Conservation (phyloP, 2,113 vertebrate species). For the Polyodon spathula region DNA sequence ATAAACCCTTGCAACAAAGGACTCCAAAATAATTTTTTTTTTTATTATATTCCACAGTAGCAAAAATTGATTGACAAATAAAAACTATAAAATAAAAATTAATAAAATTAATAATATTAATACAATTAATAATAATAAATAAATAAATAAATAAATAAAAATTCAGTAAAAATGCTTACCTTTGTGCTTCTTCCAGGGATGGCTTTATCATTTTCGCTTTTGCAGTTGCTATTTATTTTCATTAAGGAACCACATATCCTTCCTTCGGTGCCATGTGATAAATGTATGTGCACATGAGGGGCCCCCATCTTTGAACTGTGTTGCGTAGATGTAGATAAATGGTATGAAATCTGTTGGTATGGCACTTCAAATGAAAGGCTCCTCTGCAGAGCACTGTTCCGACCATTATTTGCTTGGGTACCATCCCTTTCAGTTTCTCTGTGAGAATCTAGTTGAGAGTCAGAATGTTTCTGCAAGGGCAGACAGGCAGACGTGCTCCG, state of each 20-base stretch:
- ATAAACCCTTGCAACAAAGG: too few relatives aligned
- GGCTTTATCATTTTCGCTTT: conserved; percentile 37
- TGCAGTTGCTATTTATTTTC: conserved; percentile 42
- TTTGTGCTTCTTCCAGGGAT: conserved; percentile 43
- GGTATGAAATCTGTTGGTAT: conserved; percentile 64
- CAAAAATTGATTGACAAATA: too few relatives aligned
- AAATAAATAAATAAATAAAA: too few relatives aligned
- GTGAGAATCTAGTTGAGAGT: conserved; percentile 31
- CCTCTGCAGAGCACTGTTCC: conserved; percentile 67
- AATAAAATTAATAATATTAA: too few relatives aligned
- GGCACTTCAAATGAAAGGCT: conserved; percentile 83
- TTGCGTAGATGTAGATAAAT: conserved; percentile 68
- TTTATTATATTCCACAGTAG: not conserved
- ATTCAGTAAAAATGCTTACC: conserved; percentile 59
- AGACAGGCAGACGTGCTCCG: conserved; percentile 58
- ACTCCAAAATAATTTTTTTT: not conserved
- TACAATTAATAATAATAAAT: too few relatives aligned
- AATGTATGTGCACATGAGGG: conserved; percentile 81
- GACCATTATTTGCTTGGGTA: conserved; percentile 38
- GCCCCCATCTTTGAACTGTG: conserved; percentile 51
- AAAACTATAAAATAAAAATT: too few relatives aligned
- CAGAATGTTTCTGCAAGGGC: conserved; percentile 45
- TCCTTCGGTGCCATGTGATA: conserved; percentile 63
- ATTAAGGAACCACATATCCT: conserved; percentile 45
- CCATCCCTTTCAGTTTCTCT: conserved; percentile 42